Percentiles rank a stretch among this genome's conserved stretches.
phyloP scores from a whole-genome alignment of 2,888 invertebrate genomes.

The Lamellibrachia satsuma region DNA sequence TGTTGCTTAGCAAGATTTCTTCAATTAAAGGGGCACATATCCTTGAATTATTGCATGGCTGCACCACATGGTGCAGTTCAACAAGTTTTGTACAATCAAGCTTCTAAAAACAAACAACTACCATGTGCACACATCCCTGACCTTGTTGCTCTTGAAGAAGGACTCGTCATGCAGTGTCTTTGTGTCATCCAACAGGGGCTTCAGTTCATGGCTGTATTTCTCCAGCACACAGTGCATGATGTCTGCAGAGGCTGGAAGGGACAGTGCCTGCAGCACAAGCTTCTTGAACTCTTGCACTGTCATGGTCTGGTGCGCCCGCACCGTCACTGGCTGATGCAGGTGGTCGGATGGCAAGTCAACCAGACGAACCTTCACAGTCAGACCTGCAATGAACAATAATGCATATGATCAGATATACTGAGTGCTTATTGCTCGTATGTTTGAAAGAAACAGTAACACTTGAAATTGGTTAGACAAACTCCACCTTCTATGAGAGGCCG shows the following conservation, averaged over 20 bases:
- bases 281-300: slow-evolving; percentile 72
- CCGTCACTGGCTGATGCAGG: slow-evolving; percentile 72
- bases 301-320: slow-evolving; percentile 72
- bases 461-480: background rate
- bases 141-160: slow-evolving; percentile 65
- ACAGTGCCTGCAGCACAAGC: slow-evolving; percentile 66
- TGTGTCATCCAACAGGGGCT: slow-evolving; percentile 51
- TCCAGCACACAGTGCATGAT: slow-evolving; percentile 68
- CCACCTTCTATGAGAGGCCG: slow-evolving; percentile 67
- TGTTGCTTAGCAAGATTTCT: too few relatives aligned
- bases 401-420: background rate
- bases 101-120: background rate
- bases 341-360: slow-evolving; percentile 74
- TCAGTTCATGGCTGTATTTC: slow-evolving; percentile 65
- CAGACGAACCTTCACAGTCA: slow-evolving; percentile 72
- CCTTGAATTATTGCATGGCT: too few relatives aligned
- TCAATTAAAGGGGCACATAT: too few relatives aligned
- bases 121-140: slow-evolving; percentile 34
- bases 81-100: too few relatives aligned
- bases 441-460: background rate
- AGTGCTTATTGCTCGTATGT: background rate
- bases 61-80: too few relatives aligned
- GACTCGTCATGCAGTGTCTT: slow-evolving; percentile 63
- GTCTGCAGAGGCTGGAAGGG: slow-evolving; percentile 37
- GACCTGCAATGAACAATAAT: slow-evolving; percentile 64